These are phyloP conservation scores for Cerastoderma edule DNA, from an alignment of 2,888 invertebrate species.

Conservation along the genomic window DNA sequence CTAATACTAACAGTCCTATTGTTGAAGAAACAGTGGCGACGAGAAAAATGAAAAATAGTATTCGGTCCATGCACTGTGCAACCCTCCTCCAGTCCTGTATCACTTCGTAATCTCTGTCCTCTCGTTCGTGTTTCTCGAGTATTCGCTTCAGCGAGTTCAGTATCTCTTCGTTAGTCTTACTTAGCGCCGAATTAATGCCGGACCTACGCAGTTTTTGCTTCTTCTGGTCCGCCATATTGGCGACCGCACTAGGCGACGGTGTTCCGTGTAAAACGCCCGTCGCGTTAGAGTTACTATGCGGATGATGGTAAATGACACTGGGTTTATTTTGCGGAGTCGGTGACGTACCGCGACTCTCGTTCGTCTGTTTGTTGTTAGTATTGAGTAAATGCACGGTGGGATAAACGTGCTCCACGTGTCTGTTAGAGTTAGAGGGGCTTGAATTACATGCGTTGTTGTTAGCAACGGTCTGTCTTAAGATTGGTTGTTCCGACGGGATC, in stretches of 20 bases:
- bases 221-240: slow-evolving; percentile 36
- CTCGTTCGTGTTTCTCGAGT: slow-evolving; percentile 84
- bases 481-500: background rate
- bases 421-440: background rate
- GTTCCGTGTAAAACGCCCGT: slow-evolving; percentile 17
- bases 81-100: slow-evolving; percentile 86
- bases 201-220: slow-evolving; percentile 44
- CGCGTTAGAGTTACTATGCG: slow-evolving; percentile 13
- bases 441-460: slow-evolving; percentile 2
- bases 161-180: slow-evolving; percentile 83
- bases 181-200: slow-evolving; percentile 32
- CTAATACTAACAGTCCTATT: slow-evolving; percentile 84
- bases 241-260: background rate
- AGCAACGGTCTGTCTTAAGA: slow-evolving; percentile 1
- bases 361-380: slow-evolving; percentile 19
- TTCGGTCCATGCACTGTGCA: slow-evolving; percentile 85
- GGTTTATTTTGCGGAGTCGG: slow-evolving; percentile 2
- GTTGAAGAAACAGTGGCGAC: slow-evolving; percentile 85
- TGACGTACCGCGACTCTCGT: slow-evolving; percentile 1
- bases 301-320: slow-evolving; percentile 19
- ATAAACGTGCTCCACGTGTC: slow-evolving; percentile 30
- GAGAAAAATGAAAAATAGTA: slow-evolving; percentile 86
- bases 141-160: slow-evolving; percentile 84
- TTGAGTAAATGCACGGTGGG: slow-evolving; percentile 18
- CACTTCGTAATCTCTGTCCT: slow-evolving; percentile 83